Evolutionary conservation across 30 jellyfish, hydroid and myxozoan genomes (phyloP).

Genomic region (Aurelia aurita complex sp. Pacific): DNA sequence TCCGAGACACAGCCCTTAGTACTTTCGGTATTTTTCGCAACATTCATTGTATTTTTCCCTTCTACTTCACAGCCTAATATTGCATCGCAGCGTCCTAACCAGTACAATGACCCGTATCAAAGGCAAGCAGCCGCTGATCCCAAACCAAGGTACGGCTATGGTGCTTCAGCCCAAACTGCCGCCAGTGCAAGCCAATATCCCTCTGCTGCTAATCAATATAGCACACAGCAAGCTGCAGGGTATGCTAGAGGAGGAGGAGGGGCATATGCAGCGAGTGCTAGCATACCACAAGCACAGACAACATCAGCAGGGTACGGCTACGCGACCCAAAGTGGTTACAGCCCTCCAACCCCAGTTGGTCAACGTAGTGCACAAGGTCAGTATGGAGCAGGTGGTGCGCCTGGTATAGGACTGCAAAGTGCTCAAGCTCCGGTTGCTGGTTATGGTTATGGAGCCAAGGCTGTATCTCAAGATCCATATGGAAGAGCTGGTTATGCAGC

Average conservation of each 20-base stretch:
- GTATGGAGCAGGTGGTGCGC: constrained; percentile 20
- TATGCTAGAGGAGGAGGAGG: neutral
- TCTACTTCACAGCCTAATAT: neutral
- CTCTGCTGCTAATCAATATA: neutral
- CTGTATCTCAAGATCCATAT: constrained; percentile 5
- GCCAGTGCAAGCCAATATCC: neutral
- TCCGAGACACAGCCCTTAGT: too few relatives aligned
- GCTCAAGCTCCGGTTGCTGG: neutral
- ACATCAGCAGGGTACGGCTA: neutral
- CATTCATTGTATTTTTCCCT: neutral
- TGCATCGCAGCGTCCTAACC: neutral
- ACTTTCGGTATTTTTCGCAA: too few relatives aligned
- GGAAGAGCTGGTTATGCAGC: neutral
- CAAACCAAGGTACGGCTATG: neutral
- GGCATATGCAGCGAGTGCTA: neutral
- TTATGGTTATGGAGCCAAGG: constrained; percentile 8
- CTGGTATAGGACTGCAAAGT: neutral
- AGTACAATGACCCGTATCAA: constrained; percentile 26
- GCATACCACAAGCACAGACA: neutral
- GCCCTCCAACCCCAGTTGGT: constrained; percentile 9
- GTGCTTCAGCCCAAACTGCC: neutral
- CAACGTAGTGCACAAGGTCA: neutral
- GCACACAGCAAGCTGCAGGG: constrained; percentile 6
- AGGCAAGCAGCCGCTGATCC: constrained; percentile 1
- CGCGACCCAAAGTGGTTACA: neutral